Evolutionary conservation across 1,140 invertebrate species (phyloP).

Genomic region (Andrena cerasifolii): DNA sequence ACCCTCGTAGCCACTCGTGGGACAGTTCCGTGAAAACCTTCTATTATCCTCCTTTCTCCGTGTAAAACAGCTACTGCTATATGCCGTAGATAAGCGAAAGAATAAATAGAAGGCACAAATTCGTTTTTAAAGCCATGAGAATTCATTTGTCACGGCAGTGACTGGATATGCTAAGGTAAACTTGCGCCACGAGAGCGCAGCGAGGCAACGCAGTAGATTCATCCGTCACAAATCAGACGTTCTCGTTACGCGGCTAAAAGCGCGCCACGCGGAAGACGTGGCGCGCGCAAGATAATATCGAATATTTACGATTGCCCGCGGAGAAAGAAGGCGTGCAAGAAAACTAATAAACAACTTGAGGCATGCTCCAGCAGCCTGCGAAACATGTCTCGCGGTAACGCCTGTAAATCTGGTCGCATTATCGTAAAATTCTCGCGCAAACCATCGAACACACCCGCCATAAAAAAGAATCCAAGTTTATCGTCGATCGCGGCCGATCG

Average conservation of each 20-base stretch:
- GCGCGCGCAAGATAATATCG: not conserved
- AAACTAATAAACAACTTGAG: not conserved
- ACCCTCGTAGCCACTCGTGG: too few species aligned
- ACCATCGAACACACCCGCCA: constrained; percentile 38
- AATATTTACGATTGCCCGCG: not conserved
- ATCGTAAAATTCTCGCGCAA: constrained; percentile 28
- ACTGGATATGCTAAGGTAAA: not conserved
- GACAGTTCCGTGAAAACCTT: too few species aligned
- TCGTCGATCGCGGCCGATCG: constrained; percentile 38
- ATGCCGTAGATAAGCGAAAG: too few species aligned
- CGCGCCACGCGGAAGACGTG: not conserved
- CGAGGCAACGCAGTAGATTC: not conserved
- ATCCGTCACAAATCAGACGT: not conserved
- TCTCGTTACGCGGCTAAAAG: constrained; percentile 1
- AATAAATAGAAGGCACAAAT: too few species aligned
- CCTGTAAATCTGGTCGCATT: constrained; percentile 33
- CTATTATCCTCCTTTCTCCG: too few species aligned
- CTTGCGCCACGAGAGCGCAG: not conserved
- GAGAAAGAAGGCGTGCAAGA: not conserved
- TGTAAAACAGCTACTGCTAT: too few species aligned
- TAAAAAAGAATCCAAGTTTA: constrained; percentile 43
- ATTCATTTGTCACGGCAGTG: too few species aligned
- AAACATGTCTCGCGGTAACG: not conserved
- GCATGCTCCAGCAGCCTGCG: not conserved
- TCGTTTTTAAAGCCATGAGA: too few species aligned